phyloP scores from a whole-genome alignment of 2,113 vertebrate species.

The Pogona vitticeps region DNA sequence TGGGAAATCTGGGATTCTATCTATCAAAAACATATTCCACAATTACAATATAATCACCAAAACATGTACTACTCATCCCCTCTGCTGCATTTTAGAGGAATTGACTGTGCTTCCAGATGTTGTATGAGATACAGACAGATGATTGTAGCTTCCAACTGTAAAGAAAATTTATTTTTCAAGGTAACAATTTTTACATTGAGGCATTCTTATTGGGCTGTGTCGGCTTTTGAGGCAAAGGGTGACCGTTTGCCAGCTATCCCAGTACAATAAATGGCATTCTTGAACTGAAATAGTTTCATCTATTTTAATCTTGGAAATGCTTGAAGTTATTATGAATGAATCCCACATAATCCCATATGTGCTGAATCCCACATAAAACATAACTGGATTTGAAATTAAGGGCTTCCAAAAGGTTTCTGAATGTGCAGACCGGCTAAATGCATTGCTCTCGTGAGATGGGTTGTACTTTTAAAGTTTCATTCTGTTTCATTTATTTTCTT shows the following conservation, averaged over 20 bases:
- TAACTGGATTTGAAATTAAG: neutral
- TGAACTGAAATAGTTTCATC: neutral
- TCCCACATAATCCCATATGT: no score
- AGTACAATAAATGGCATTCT: neutral
- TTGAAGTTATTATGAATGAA: neutral
- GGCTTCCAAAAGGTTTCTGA: neutral
- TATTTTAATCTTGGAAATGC: neutral
- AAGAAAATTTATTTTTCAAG: neutral
- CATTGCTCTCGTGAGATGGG: neutral
- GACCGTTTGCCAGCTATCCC: neutral
- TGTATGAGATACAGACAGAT: neutral
- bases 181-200: neutral
- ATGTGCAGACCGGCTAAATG: neutral
- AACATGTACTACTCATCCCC: neutral
- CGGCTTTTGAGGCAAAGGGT: neutral
- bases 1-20: neutral
- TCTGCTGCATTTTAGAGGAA: no score
- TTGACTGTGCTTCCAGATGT: no score
- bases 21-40: neutral
- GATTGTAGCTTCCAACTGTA: neutral
- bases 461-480: neutral
- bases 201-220: neutral
- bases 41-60: neutral
- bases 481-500: neutral
- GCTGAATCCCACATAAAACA: neutral